Percentiles rank a stretch among this genome's conserved stretches.
phyloP scores from a whole-genome alignment of 2,113 vertebrate genomes.

The Hyla sarda region DNA sequence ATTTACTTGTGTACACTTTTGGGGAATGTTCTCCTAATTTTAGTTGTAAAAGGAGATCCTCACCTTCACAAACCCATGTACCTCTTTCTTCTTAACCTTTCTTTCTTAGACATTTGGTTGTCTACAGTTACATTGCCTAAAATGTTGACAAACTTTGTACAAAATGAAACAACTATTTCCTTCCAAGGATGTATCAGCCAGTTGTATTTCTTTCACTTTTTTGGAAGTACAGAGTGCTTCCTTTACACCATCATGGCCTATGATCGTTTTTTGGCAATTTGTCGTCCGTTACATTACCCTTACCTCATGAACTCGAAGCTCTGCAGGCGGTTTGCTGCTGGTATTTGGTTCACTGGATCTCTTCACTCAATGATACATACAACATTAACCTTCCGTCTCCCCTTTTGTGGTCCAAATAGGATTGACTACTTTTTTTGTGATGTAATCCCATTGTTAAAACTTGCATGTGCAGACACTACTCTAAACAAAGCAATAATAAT shows the following conservation, averaged over 20 bases:
- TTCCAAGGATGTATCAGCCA: conserved; percentile 53
- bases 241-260: conserved; percentile 59
- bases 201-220: conserved; percentile 59
- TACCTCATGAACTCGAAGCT: conserved; percentile 49
- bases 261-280: conserved; percentile 60
- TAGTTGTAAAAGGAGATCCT: conserved; percentile 59
- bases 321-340: neutral
- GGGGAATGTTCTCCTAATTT: conserved; percentile 66
- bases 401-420: conserved; percentile 61
- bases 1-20: conserved; percentile 66
- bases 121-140: conserved; percentile 62
- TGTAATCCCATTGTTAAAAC: conserved; percentile 58
- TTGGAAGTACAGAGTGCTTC: conserved; percentile 59
- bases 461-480: conserved; percentile 61
- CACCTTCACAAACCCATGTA: conserved; percentile 68
- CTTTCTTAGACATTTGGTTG: conserved; percentile 68
- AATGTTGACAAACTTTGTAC: conserved; percentile 22
- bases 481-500: conserved; percentile 58
- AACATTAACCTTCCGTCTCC: conserved; percentile 45
- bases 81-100: conserved; percentile 66
- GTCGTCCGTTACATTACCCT: conserved; percentile 53
- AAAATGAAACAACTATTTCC: conserved; percentile 40
- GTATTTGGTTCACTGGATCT: conserved; percentile 58
- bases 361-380: conserved; percentile 60
- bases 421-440: conserved; percentile 65